Evolutionary conservation across 2,113 vertebrate species (phyloP).

Genomic region (Eulemur rufifrons): DNA sequence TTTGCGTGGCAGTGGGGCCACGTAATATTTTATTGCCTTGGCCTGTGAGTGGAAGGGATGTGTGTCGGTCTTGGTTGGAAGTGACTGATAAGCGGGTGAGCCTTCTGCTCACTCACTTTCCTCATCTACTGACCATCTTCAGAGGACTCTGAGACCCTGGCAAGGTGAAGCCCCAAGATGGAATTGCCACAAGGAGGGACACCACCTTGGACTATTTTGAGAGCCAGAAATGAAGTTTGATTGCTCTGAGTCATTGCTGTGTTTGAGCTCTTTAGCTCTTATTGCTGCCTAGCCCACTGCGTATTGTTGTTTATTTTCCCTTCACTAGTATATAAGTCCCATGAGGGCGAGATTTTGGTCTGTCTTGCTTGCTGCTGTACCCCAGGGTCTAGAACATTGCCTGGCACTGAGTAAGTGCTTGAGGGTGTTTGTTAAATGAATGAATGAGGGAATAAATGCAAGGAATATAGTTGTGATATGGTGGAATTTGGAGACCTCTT

Average conservation of each 20-base stretch:
- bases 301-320: background rate
- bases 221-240: background rate
- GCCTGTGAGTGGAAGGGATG: background rate
- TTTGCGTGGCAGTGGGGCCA: background rate
- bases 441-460: background rate
- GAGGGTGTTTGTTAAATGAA: constrained; percentile 24
- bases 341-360: background rate
- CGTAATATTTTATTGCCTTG: background rate
- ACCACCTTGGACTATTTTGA: background rate
- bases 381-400: background rate
- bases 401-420: background rate
- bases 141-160: background rate
- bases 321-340: background rate
- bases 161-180: background rate
- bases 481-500: background rate
- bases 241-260: background rate
- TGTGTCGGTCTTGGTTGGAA: background rate
- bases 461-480: background rate
- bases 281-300: background rate
- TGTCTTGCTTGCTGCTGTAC: background rate
- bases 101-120: background rate
- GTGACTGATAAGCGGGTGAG: background rate
- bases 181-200: background rate
- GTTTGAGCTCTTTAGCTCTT: background rate
- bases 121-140: background rate